phyloP scores from a whole-genome alignment of 92 coral and sea anemone genomes.

The Actinostola sp. region DNA sequence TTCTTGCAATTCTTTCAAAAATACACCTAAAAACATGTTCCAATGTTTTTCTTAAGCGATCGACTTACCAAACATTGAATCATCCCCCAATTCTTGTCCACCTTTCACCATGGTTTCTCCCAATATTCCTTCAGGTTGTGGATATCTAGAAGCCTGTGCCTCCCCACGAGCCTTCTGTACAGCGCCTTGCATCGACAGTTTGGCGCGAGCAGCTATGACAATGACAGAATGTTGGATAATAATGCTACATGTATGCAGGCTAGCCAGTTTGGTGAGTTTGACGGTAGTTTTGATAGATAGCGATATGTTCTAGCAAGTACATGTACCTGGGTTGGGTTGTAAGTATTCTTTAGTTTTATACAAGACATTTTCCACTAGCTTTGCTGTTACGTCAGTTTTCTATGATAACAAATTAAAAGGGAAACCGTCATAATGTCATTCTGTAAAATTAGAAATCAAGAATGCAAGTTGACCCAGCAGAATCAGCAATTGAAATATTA shows the following conservation, averaged over 20 bases:
- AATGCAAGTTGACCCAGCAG: too few species aligned
- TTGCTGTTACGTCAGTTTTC: conserved; percentile 96
- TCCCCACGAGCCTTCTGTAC: conserved; percentile 96
- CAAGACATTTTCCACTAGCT: conserved; percentile 71
- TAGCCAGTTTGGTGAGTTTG: too few species aligned
- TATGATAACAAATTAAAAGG: conserved; percentile 18
- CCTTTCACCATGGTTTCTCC: conserved; percentile 94
- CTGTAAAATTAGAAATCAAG: neutral
- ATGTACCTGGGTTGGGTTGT: conserved; percentile 97
- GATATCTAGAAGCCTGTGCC: conserved; percentile 75
- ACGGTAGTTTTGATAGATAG: too few species aligned
- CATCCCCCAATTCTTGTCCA: conserved; percentile 84
- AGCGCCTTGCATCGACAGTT: conserved; percentile 89
- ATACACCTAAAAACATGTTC: too few species aligned
- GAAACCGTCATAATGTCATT: neutral
- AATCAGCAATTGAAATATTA: too few species aligned
- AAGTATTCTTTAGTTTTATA: conserved; percentile 88
- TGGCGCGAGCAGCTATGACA: conserved; percentile 88
- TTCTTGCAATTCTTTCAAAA: too few species aligned
- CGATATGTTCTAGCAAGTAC: neutral
- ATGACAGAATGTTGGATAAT: neutral
- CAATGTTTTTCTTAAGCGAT: too few species aligned
- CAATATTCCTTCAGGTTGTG: conserved; percentile 85
- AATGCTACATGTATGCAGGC: neutral
- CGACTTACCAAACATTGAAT: conserved; percentile 85